Base-by-base conservation (phyloP, 2,113 vertebrate species). In the Sinocyclocheilus grahami region DNA sequence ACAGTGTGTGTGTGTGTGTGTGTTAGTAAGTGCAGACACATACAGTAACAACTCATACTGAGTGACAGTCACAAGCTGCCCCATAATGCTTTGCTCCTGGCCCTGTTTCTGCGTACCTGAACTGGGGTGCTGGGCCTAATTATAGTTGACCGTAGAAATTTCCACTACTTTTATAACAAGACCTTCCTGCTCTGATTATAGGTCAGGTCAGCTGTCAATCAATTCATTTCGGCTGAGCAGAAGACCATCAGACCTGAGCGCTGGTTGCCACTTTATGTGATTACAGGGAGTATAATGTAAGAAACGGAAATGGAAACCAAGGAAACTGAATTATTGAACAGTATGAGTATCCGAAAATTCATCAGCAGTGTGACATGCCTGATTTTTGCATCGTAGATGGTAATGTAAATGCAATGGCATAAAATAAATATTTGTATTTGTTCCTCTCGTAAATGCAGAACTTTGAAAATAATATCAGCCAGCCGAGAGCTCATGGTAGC, bases 401-500 rank as follows among this genome's bases (percentile, higher is more conserved):
- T 90, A 88, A 93, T 90, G 91, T 91, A 92, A 93, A 90, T 87
- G 91, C 92, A 91, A 93, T 90, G 89, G 91, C 88, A 88, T 91
- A 91, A 92, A 92, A 93, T 91, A 94, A 94, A 94, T 93, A 93
- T 94, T 94, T 93, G 92, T 93, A 92, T 94, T 91, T 87, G 86
- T 91, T 87, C 89, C 91, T 83, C 37, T 51, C 90, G 72, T 42
- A 89, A 90, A 87, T 85, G 88, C 83, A 85, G 24, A 72, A 76
- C 92, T 93, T 93, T 92, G 92, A 94, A 94, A 48, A 20, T 82
- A 82, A 95, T 91, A 87, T 88, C 91, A 90, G 91, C 89, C 87
- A 51, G 75, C 90, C 82, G 87, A 87, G 78, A 58, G 86, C 89
- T 93, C 91, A 92, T 86, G 75, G 88, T 60, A 9, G 88, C 0